These are phyloP conservation scores for Cephus pulcher DNA, from an alignment of 2,888 invertebrate genomes.

Conservation along the genomic window DNA sequence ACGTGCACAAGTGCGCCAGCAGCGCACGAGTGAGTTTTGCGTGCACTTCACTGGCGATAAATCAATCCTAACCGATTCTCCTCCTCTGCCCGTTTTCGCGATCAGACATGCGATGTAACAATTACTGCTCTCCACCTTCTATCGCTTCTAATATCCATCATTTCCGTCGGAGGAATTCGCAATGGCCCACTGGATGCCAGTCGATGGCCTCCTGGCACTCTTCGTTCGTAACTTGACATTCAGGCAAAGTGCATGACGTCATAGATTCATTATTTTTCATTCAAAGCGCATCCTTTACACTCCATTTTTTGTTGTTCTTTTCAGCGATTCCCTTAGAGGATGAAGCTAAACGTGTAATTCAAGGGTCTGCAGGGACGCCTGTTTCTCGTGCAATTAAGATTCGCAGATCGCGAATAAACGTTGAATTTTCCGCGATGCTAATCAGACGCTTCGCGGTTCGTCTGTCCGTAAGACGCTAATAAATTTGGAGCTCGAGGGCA, in stretches of 20 bases:
- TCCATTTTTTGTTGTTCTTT: no score
- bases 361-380: neutral
- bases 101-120: constrained; percentile 61
- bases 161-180: no score
- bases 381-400: constrained; percentile 40
- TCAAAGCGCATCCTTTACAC: no score
- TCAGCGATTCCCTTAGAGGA: no score
- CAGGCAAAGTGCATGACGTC: no score
- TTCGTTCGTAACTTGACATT: no score
- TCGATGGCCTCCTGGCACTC: no score
- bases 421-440: constrained; percentile 49
- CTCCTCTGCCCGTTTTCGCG: constrained; percentile 39
- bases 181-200: no score
- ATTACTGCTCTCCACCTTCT: constrained; percentile 48
- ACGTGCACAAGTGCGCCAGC: neutral
- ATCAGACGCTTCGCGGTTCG: constrained; percentile 51
- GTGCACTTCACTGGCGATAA: constrained; percentile 46
- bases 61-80: constrained; percentile 53
- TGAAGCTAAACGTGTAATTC: neutral
- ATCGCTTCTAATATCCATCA: constrained; percentile 43
- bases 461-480: constrained; percentile 44
- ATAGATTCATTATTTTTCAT: no score
- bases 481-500: constrained; percentile 40
- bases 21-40: constrained; percentile 37
- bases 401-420: constrained; percentile 36